Conservation (phyloP, 2,888 invertebrate species). For the Chloroclysta siterata region DNA sequence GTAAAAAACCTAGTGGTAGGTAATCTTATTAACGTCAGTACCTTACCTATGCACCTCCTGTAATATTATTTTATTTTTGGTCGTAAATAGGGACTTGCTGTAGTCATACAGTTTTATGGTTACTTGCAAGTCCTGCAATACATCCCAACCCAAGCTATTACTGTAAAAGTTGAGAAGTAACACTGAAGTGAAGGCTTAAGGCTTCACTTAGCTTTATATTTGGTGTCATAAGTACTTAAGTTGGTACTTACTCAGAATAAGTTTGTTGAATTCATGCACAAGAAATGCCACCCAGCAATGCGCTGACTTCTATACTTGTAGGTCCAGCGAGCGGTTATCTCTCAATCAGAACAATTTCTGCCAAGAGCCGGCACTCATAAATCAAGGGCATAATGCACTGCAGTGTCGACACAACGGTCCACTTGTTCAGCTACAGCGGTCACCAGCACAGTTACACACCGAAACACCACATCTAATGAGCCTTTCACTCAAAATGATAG, state of each 20-base stretch:
- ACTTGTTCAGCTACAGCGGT: conserved; percentile 56
- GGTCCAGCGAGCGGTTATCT: conserved; percentile 32
- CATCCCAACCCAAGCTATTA: background rate
- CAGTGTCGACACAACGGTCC: conserved; percentile 48
- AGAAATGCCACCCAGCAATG: conserved; percentile 39
- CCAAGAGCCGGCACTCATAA: conserved; percentile 46
- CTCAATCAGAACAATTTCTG: conserved; percentile 36
- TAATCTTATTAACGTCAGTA: background rate
- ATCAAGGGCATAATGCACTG: conserved; percentile 53
- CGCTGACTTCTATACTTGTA: conserved; percentile 34
- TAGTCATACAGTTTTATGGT: too few relatives aligned
- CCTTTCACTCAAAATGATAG: conserved; percentile 76
- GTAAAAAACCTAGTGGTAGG: too few relatives aligned
- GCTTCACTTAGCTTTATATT: background rate
- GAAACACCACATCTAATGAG: conserved; percentile 58
- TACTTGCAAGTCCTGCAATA: too few relatives aligned
- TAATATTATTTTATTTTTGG: background rate
- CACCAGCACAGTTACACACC: conserved; percentile 65
- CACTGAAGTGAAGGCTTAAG: background rate
- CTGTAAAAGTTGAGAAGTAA: conserved; percentile 17
- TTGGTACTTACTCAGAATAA: conserved; percentile 49
- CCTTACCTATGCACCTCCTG: too few relatives aligned
- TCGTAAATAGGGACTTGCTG: too few relatives aligned
- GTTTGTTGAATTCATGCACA: conserved; percentile 41
- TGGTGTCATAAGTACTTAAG: background rate